Evolutionary conservation across 2,797 vertebrate species (phyloP).

Genomic region (Coendou prehensilis): DNA sequence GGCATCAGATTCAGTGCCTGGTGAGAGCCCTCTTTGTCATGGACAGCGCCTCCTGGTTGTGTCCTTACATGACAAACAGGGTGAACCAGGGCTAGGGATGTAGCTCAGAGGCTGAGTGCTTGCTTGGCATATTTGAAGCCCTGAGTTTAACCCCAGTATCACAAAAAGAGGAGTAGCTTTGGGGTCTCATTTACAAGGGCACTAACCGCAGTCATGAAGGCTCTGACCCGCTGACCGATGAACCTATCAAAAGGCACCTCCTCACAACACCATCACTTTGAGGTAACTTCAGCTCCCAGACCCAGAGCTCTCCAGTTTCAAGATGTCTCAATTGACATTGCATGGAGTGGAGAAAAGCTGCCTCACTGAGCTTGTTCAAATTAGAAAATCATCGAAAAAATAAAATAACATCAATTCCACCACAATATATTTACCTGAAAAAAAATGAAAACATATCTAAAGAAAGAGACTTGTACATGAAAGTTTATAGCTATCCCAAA

Average conservation of each 20-base stretch:
- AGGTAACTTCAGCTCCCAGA: too few species aligned
- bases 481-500: neutral
- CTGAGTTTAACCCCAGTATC: neutral
- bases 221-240: neutral
- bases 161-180: neutral
- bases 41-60: neutral
- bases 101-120: neutral
- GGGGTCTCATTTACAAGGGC: neutral
- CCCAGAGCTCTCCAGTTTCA: neutral
- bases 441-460: neutral
- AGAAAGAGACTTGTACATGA: neutral
- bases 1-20: neutral
- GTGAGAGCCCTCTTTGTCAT: neutral
- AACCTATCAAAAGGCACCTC: too few species aligned
- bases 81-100: neutral
- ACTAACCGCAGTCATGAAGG: too few species aligned
- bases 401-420: neutral
- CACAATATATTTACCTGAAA: neutral
- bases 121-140: neutral
- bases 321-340: neutral
- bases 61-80: rapidly evolving
- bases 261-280: neutral
- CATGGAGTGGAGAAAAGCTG: neutral
- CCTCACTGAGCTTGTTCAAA: neutral
- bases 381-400: neutral